These are phyloP conservation scores for Myioborus miniatus DNA, from an alignment of 2,797 vertebrate species.

Conservation along the genomic window DNA sequence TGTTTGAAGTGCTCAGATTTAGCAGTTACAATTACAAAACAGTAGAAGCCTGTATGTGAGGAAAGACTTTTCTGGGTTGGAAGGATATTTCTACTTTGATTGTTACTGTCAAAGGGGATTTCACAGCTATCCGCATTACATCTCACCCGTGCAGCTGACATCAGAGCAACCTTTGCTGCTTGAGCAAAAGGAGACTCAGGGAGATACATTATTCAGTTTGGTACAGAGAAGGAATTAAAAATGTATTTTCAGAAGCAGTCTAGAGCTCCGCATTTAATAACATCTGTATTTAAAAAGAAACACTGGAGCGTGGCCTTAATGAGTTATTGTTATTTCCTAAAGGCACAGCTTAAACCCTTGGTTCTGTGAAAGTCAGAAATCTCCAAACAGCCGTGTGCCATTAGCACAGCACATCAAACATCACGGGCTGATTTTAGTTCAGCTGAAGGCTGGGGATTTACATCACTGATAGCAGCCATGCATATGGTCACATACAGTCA, in stretches of 20 bases:
- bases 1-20: neutral
- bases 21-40: neutral
- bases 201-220: neutral
- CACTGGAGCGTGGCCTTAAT: neutral
- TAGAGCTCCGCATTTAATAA: neutral
- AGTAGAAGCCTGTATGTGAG: neutral
- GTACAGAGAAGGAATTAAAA: neutral
- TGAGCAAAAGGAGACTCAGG: neutral
- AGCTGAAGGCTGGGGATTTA: constrained; percentile 25
- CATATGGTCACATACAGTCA: constrained; percentile 39
- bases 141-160: neutral
- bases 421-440: neutral
- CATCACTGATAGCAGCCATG: neutral
- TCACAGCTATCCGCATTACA: constrained; percentile 1
- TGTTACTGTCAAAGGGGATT: constrained; percentile 33
- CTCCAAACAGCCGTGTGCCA: neutral
- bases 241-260: neutral
- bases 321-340: constrained; percentile 30
- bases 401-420: constrained; percentile 30
- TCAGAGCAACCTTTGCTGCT: constrained; percentile 25
- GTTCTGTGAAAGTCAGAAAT: neutral
- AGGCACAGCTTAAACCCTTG: neutral
- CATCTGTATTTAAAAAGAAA: constrained; percentile 19
- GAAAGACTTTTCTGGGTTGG: neutral
- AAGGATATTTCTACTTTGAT: constrained; percentile 19